Evolutionary conservation across 2,113 vertebrate species (phyloP), one percentile per base, ranked within the genome.

Genomic region (Protomyctophum bolini): DNA sequence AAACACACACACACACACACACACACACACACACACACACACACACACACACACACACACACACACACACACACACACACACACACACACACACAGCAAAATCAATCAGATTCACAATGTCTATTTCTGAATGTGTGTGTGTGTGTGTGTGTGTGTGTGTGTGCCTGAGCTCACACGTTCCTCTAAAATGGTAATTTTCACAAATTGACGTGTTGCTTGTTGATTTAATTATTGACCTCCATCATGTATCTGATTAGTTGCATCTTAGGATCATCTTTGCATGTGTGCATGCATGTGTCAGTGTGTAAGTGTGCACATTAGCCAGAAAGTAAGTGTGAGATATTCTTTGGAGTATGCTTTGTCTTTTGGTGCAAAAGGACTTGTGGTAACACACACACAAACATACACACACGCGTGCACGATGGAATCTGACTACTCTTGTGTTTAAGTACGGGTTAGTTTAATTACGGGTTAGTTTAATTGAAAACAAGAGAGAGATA

Each of bases 21-120:
- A 70, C 46, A 58, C 72, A 64, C 69, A 76, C 66, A 65, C 50
- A 66, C 64, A 65, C 73, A 65, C 48, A 65, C 14, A 59, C 9
- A 46, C 54, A 63, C 69, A 66, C 66, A 47, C 52, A 60, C 55
- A 61, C 47, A 70, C 33, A 56, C 60, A 58, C 10, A 73, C 33
- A 33, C 33, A 33, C n/a, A n/a, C n/a, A n/a, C n/a, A n/a, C n/a
- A n/a, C n/a, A n/a, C n/a, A n/a, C n/a, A n/a, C n/a, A n/a, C n/a
- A n/a, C n/a, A n/a, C n/a, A n/a, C n/a, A n/a, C n/a, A n/a, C n/a
- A n/a, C n/a, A n/a, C n/a, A n/a, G n/a, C n/a, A n/a, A n/a, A n/a
- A 49, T 51, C 57, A 58, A 9, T 68, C 51, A 12, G 49, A 33
- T 54, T 54, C 41, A 54, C 50, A 66, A 66, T 21, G 21, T 63